Base-by-base conservation (phyloP, 2,888 invertebrate species). In the Acronicta aceris region DNA sequence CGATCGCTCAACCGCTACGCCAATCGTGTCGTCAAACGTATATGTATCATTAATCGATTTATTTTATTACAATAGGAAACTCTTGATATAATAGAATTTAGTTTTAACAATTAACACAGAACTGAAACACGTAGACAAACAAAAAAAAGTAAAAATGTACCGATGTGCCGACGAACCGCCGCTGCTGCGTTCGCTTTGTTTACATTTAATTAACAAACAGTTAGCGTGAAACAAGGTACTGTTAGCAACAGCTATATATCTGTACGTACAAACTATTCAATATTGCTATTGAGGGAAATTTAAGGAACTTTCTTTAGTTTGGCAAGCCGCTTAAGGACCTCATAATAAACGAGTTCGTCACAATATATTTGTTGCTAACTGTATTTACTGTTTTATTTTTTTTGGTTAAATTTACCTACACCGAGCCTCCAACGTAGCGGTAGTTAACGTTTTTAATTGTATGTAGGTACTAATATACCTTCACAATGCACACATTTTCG, bases 161-260 rank as follows among this genome's bases (percentile, higher is more conserved):
- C 48, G 55, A 58, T 47, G 73, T 56, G 43, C 45, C 71, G 59
- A 76, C 56, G 17, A 55, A 62, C 21, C 21, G 54, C 54, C 42
- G 74, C 57, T 45, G 61, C 46, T 40, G 38, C 38, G n/a, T n/a
- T 59, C 30, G 43, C 42, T 60, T 17, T 76, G 74, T 74, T 74
- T 76, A 59, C 65, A 53, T 77, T 74, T 74, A 77, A 74, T 74
- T 77, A 74, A 74, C 70, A 53, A 76, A 61, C 62, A 69, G 55
- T 62, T 57, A 40, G 57, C 38, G 15, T 13, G 27, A 43, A 69
- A 68, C 48, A 43, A 49, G 46, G 47, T 46, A 57, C 6, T 8
- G 33, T 33, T 3, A 30, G 30, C 30, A 30, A 9, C 33, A 33
- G 30, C 4, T 8, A 1, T 30, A 30, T 30, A 30, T 30, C 30